phyloP scores from a whole-genome alignment of 2,797 vertebrate genomes.

The Geotrypetes seraphini region DNA sequence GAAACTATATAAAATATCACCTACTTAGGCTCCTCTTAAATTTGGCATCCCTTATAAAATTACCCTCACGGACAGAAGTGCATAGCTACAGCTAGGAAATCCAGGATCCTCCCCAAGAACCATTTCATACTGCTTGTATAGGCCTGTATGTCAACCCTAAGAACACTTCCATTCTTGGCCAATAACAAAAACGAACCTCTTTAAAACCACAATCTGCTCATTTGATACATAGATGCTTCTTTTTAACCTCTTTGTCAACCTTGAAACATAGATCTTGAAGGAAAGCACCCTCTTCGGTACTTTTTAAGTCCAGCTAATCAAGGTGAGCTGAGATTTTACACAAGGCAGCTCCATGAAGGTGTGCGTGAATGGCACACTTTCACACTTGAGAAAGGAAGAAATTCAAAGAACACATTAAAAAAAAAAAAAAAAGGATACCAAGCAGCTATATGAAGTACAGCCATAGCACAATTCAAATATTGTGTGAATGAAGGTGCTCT shows the following conservation, averaged over 20 bases:
- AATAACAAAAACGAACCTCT: constrained; percentile 34
- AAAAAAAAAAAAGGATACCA: no score
- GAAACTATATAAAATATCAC: no score
- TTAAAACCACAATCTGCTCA: constrained; percentile 19
- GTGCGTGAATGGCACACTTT: constrained; percentile 26
- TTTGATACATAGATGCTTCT: constrained; percentile 10
- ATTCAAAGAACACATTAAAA: constrained; percentile 28
- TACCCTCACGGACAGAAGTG: no score
- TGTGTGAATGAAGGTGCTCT: constrained; percentile 35
- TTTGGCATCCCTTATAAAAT: no score
- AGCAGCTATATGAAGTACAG: no score
- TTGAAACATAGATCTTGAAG: not conserved
- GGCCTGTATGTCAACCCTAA: no score
- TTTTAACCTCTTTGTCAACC: constrained; percentile 15
- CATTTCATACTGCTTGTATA: no score
- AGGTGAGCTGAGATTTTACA: constrained; percentile 25
- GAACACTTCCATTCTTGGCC: no score
- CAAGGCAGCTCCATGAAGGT: constrained; percentile 23
- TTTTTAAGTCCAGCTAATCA: constrained; percentile 11
- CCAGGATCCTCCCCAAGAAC: no score
- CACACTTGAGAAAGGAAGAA: constrained; percentile 20
- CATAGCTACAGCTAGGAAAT: no score
- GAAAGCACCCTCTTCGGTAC: no score
- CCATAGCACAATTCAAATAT: constrained; percentile 37
- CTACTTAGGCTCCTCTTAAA: no score